These are phyloP conservation scores for Bacillus rossius DNA, from an alignment of 1,140 invertebrate species.

Conservation along the genomic window DNA sequence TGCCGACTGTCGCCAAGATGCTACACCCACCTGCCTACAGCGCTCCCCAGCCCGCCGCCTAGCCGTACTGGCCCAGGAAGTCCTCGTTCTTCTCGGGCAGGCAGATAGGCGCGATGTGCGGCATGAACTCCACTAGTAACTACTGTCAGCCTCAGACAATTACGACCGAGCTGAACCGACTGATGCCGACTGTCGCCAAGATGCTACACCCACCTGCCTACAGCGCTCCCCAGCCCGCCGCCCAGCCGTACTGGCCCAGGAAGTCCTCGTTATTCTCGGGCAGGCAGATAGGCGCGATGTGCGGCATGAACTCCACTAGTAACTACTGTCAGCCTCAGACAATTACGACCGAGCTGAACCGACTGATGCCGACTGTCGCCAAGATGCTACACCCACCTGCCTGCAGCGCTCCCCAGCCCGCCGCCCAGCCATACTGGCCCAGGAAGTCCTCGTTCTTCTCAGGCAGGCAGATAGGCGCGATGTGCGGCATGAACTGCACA, in stretches of 20 bases:
- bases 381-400: slow-evolving; percentile 44
- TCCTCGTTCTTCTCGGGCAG: slow-evolving; percentile 85
- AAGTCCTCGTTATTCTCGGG: slow-evolving; percentile 88
- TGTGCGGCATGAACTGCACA: slow-evolving; percentile 86
- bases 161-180: no score
- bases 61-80: slow-evolving; percentile 84
- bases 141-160: no score
- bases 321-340: slow-evolving; percentile 63
- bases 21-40: slow-evolving; percentile 66
- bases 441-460: slow-evolving; percentile 85
- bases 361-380: neutral
- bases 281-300: slow-evolving; percentile 89
- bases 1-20: no score
- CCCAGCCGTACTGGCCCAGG: slow-evolving; percentile 84
- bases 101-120: slow-evolving; percentile 90
- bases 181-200: no score
- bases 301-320: slow-evolving; percentile 83
- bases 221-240: slow-evolving; percentile 87
- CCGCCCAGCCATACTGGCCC: slow-evolving; percentile 86
- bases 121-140: slow-evolving; percentile 80
- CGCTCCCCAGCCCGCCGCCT: slow-evolving; percentile 91
- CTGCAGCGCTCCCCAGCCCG: slow-evolving; percentile 91
- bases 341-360: no score
- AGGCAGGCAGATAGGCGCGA: slow-evolving; percentile 88
- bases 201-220: slow-evolving; percentile 77